Conservation (phyloP, 2,113 vertebrate genomes). For the Triplophysa siluroides region DNA sequence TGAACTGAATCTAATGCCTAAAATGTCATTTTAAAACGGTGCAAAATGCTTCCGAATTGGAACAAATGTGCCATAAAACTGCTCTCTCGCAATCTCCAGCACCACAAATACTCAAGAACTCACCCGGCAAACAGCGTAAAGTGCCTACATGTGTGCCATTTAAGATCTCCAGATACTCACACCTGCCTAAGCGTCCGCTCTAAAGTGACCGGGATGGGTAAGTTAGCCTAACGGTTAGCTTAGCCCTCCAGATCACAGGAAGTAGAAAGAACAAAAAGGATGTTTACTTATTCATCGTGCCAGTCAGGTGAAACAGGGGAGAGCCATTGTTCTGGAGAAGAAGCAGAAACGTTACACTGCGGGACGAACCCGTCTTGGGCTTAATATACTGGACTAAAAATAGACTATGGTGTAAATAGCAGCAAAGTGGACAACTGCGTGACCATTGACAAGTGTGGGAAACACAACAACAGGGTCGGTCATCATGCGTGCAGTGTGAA, state of each 20-base stretch:
- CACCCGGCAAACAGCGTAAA: constrained; percentile 14
- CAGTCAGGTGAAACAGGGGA: constrained; percentile 71
- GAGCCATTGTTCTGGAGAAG: constrained; percentile 74
- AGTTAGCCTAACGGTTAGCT: constrained; percentile 61
- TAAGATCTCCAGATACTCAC: constrained; percentile 35
- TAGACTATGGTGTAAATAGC: constrained; percentile 18
- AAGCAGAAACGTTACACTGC: constrained; percentile 74
- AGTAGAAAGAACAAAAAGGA: constrained; percentile 66
- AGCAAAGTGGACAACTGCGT: neutral
- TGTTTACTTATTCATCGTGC: constrained; percentile 84
- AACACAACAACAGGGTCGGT: constrained; percentile 5
- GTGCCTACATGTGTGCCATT: constrained; percentile 17
- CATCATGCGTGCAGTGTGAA: constrained; percentile 4
- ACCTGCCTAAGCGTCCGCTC: constrained; percentile 17
- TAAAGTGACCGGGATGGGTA: constrained; percentile 51
- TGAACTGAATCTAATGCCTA: neutral
- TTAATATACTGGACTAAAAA: constrained; percentile 46
- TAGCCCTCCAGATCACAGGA: constrained; percentile 58
- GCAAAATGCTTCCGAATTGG: neutral
- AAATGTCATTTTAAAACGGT: neutral
- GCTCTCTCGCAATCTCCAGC: neutral
- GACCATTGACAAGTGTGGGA: constrained; percentile 9
- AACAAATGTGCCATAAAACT: neutral
- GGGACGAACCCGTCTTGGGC: constrained; percentile 30
- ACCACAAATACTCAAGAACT: neutral